Evolutionary conservation across 2,888 invertebrate genomes (phyloP), one percentile per base, ranked within the genome.

Genomic region (Drosophila vallismaia): DNA sequence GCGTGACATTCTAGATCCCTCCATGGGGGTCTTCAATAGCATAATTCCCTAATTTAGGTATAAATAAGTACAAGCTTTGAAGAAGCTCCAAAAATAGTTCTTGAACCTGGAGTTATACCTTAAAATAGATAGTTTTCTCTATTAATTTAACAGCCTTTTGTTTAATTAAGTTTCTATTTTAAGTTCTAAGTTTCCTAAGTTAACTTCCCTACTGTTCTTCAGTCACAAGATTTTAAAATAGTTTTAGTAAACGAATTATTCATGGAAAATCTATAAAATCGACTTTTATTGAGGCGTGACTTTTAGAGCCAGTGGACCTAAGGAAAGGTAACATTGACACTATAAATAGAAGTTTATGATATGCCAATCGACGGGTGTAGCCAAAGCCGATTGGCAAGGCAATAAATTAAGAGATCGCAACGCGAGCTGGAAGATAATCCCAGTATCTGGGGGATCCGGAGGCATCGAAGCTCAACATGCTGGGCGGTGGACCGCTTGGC

Each of bases 401-500:
- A 12, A 66, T 70, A 76, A 76, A 79, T 54, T 54, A 44, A 42
- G 54, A 58, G 58, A 53, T 71, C 71, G 19, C 62, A 46, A 45
- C 62, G 50, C 40, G 28, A 44, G 33, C 24, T 54, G 19, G 19
- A 19, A 19, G 19, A 19, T 70, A 54, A 50, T 38, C n/a, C 44
- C 44, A 52, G 45, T 48, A 29, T 31, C 12, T 14, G 5, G 12
- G 40, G 12, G 38, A 66, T 54, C 54, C 42, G 42, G 51, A 63
- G 45, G 53, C 86, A 84, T 42, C 73, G 59, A 66, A 71, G 86
- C 86, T 77, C 58, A 75, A 73, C 75, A 57, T 64, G 70, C 69
- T 80, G 81, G 75, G 77, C 72, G 81, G 57, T 75, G 77, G 71
- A 59, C 68, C 75, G 67, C 73, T 77, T 70, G 66, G 74, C 70